phyloP scores from a whole-genome alignment of 2,113 vertebrate genomes.

The Pelusios castaneus region DNA sequence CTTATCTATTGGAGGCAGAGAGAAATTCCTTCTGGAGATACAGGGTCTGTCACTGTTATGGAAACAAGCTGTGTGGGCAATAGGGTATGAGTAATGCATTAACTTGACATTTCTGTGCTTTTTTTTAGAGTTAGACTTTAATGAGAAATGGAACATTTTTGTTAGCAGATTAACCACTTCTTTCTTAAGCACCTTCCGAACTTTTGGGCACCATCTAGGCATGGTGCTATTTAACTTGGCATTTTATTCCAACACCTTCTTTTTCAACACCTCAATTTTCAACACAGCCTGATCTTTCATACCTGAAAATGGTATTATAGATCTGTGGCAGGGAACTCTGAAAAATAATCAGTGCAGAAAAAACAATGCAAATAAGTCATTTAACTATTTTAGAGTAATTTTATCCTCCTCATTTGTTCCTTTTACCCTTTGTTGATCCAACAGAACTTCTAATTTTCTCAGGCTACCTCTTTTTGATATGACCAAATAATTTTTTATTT shows the following conservation, averaged over 20 bases:
- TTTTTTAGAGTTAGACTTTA: slow-evolving; percentile 7
- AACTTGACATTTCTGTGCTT: slow-evolving; percentile 2
- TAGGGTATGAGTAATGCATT: neutral
- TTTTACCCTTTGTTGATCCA: neutral
- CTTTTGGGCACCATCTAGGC: neutral
- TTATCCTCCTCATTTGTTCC: neutral
- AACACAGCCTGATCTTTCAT: neutral
- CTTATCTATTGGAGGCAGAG: slow-evolving; percentile 49
- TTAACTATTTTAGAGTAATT: neutral
- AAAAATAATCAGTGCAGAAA: neutral
- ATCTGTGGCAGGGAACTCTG: neutral
- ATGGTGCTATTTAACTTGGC: neutral
- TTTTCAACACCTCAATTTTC: neutral
- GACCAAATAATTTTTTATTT: neutral
- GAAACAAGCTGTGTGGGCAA: slow-evolving; percentile 47
- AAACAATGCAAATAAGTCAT: neutral
- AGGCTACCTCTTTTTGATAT: neutral
- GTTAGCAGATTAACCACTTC: neutral
- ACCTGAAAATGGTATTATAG: neutral
- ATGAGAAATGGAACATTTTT: neutral
- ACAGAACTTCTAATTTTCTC: neutral
- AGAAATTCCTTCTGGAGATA: slow-evolving; percentile 39
- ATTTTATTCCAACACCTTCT: neutral
- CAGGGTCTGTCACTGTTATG: slow-evolving; percentile 10
- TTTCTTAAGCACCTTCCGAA: slow-evolving; percentile 7